phyloP scores from a whole-genome alignment of 2,797 vertebrate genomes.

The Myotis myotis region DNA sequence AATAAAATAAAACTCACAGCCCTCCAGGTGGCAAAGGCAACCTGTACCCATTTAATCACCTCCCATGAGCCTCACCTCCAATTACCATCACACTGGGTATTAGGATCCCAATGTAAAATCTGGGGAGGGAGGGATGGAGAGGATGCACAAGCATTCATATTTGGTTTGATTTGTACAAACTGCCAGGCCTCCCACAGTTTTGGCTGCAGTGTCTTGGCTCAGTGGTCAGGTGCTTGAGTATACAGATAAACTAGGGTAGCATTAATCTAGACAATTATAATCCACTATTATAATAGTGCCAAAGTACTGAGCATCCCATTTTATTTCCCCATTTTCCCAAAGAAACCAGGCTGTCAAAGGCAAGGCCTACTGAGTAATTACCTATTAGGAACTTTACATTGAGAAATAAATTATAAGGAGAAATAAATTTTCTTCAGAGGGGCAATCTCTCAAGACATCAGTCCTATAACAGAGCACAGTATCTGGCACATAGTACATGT shows the following conservation, averaged over 20 bases:
- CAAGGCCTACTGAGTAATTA: not conserved
- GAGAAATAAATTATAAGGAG: not conserved
- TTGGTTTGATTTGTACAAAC: not conserved
- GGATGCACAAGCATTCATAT: not conserved
- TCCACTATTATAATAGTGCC: not conserved
- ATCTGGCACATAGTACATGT: not conserved
- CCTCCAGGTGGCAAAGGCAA: not conserved
- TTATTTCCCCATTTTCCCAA: not conserved
- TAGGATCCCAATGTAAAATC: not conserved
- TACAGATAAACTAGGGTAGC: no score
- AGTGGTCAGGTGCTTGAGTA: not conserved
- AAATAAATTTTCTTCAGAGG: not conserved
- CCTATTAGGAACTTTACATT: not conserved
- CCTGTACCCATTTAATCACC: not conserved
- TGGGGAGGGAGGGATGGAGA: not conserved
- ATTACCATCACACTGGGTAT: not conserved
- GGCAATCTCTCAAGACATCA: no score
- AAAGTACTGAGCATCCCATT: not conserved
- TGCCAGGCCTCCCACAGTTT: accelerated
- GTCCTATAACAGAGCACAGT: not conserved
- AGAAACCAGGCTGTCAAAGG: not conserved
- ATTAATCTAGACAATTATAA: not conserved
- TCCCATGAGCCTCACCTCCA: not conserved
- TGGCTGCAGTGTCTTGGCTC: not conserved
- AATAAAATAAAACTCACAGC: not conserved